Conservation (phyloP, 2,888 invertebrate species). For the Orthonychiurus folsomi region DNA sequence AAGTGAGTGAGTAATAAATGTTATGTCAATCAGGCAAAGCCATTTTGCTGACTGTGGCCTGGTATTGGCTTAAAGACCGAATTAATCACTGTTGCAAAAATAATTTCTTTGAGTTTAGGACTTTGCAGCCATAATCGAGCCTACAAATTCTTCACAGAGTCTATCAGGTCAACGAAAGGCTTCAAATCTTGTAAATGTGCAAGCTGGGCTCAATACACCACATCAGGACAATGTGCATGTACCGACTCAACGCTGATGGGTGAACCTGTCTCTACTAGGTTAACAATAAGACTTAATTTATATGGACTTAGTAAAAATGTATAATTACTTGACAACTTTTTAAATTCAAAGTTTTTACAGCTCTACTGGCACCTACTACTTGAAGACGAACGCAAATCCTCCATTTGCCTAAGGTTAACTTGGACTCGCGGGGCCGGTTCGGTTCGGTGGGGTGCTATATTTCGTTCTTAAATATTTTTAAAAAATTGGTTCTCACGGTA, state of each 20-base stretch:
- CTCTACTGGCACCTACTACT: not conserved
- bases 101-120: too few species aligned
- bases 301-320: too few species aligned
- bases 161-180: slow-evolving; percentile 4
- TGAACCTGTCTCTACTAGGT: not conserved
- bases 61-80: too few species aligned
- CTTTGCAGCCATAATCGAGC: slow-evolving; percentile 13
- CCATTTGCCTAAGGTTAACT: not conserved
- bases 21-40: not conserved
- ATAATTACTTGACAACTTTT: not conserved
- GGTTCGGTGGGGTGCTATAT: too few species aligned
- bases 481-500: too few species aligned
- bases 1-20: not conserved
- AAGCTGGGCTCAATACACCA: not conserved
- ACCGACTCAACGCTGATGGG: not conserved
- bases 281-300: too few species aligned
- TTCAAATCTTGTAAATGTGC: slow-evolving; percentile 8
- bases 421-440: not conserved
- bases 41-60: too few species aligned
- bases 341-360: too few species aligned
- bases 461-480: too few species aligned
- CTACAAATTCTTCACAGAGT: slow-evolving; percentile 12
- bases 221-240: not conserved
- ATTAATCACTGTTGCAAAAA: too few species aligned
- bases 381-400: not conserved